A percentile compares a stretch with the other conserved stretches of the same genome.
These are phyloP conservation scores for Podarcis cretensis DNA, from an alignment of 2,113 vertebrate species.

Conservation along the genomic window DNA sequence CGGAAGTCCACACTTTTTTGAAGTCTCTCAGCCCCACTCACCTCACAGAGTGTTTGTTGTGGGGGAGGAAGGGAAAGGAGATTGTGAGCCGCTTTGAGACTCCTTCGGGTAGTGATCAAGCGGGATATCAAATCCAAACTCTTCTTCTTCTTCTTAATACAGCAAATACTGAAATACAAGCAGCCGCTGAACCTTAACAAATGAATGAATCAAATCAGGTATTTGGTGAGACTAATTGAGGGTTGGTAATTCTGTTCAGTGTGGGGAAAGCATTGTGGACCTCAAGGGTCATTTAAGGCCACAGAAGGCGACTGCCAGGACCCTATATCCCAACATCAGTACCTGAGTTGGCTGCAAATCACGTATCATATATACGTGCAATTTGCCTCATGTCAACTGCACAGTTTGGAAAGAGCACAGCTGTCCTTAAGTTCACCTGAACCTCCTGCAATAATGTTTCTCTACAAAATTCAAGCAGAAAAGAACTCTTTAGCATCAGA, in stretches of 20 bases:
- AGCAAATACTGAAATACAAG: neutral
- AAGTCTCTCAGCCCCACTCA: too few species aligned
- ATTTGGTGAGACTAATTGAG: neutral
- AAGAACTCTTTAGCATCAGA: neutral
- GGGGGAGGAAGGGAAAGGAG: too few species aligned
- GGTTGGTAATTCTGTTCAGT: neutral
- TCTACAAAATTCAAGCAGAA: neutral
- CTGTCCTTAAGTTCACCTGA: slow-evolving; percentile 9
- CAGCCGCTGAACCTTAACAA: neutral
- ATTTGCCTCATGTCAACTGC: neutral
- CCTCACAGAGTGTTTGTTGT: too few species aligned
- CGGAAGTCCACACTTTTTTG: too few species aligned
- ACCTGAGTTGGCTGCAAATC: neutral
- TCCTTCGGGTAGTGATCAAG: too few species aligned
- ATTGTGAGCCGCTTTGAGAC: too few species aligned
- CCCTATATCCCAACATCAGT: neutral
- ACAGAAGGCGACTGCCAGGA: neutral
- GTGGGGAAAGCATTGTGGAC: neutral
- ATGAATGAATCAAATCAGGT: neutral
- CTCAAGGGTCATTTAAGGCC: neutral
- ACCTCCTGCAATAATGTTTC: neutral
- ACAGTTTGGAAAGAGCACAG: neutral
- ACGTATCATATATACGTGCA: slow-evolving; percentile 18
- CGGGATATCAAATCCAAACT: too few species aligned
- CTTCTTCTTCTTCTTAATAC: neutral